These are phyloP conservation scores for Hydriomena furcata DNA, from an alignment of 2,888 invertebrate species.

Conservation along the genomic window DNA sequence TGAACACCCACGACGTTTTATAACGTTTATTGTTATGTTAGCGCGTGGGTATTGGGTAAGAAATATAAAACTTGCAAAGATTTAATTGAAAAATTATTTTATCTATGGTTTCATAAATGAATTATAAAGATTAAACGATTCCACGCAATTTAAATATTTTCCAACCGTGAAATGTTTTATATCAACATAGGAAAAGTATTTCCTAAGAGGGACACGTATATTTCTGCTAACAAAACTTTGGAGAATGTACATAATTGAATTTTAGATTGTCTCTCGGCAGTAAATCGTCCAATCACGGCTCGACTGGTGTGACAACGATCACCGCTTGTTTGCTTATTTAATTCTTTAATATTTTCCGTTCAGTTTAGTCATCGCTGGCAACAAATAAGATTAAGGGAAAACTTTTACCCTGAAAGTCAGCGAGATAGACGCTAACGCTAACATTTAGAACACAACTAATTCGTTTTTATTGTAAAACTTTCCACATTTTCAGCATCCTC, in stretches of 20 bases:
- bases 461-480: slow-evolving; percentile 78
- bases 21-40: too few relatives aligned
- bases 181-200: background rate
- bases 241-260: slow-evolving; percentile 29
- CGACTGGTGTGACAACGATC: slow-evolving; percentile 27
- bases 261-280: slow-evolving; percentile 29
- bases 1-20: too few relatives aligned
- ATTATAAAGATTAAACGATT: too few relatives aligned
- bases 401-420: slow-evolving; percentile 61
- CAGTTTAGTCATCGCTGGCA: slow-evolving; percentile 47
- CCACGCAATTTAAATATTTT: background rate
- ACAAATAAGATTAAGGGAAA: slow-evolving; percentile 65
- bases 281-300: slow-evolving; percentile 27
- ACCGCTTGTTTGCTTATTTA: slow-evolving; percentile 45
- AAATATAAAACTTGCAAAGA: too few relatives aligned
- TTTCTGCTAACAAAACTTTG: slow-evolving; percentile 24
- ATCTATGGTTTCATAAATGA: too few relatives aligned
- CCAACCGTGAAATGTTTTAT: background rate
- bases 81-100: too few relatives aligned
- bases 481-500: slow-evolving; percentile 62
- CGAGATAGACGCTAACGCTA: slow-evolving; percentile 55
- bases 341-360: slow-evolving; percentile 44
- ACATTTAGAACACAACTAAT: slow-evolving; percentile 67
- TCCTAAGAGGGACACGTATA: background rate
- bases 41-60: too few relatives aligned